Base-by-base conservation (phyloP, 2,113 vertebrate species). In the Astur gentilis region DNA sequence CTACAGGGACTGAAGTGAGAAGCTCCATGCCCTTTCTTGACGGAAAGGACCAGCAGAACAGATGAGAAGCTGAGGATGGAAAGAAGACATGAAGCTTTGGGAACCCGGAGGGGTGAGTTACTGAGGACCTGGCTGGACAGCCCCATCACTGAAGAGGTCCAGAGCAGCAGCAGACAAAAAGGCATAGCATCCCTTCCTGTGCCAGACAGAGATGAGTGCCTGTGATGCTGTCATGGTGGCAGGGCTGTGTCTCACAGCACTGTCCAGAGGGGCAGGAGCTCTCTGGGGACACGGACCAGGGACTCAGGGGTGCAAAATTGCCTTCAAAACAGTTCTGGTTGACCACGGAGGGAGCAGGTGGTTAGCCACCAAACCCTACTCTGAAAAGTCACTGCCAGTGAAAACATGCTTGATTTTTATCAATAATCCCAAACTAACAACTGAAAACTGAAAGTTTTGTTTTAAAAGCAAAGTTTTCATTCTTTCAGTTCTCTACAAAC, bases 281-380 rank as follows among this genome's bases (percentile, higher is more conserved):
- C 78, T 36, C 75, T 71, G 42, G 21, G 36, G 69, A 58, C 50
- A 27, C 18, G 57, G 50, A 38, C 36, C 31, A 57, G 55, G 9
- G 12, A 65, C 61, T 45, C 14, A 9, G 31, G 9, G 9, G 20
- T 71, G 27, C 25, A 79, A 58, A 93, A 55, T 11, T 47, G 23
- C 65, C 71, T 80, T 62, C 1, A 0, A 88, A 88, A 62, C 12
- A 19, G 13, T 57, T 85, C 52, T 90, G 71, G 71, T 64, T 54
- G 52, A 83, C 57, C 2, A 0, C 13, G 2, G 55, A 79, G 34
- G 55, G 78, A 77, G 58, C 7, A 13, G n/a, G 57, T 76, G 90
- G 71, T 93, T 91, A 92, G 87, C 70, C 83, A 90, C 89, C 75
- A 90, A 95, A 93, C 36, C 50, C 54, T 52, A 42, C 65, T 79